These are phyloP conservation scores for Panulirus ornatus DNA, from an alignment of 1,140 invertebrate genomes.

Conservation along the genomic window DNA sequence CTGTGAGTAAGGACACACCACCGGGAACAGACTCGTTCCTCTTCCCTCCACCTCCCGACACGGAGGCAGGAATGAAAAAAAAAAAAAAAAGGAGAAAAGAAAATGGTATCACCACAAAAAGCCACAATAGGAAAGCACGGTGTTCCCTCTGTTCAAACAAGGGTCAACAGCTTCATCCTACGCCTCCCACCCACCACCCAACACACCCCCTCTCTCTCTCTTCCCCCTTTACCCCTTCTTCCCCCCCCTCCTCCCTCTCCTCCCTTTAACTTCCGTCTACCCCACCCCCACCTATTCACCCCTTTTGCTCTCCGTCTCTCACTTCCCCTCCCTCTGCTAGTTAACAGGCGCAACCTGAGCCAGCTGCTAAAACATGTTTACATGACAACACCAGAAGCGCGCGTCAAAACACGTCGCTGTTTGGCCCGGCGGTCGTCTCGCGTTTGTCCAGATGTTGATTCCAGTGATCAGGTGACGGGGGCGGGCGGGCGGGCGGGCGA, in stretches of 20 bases:
- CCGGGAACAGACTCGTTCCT: too few relatives aligned
- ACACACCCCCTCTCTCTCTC: background rate
- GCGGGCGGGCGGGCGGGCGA: background rate
- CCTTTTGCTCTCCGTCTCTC: background rate
- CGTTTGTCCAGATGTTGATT: constrained; percentile 65
- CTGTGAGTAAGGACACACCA: too few relatives aligned
- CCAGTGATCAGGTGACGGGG: constrained; percentile 33
- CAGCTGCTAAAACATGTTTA: constrained; percentile 56
- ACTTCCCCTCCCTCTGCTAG: background rate
- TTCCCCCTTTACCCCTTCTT: background rate
- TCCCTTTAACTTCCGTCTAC: background rate
- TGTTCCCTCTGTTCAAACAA: constrained; percentile 29
- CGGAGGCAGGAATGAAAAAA: background rate
- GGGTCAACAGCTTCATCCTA: background rate
- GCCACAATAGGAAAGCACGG: constrained; percentile 36
- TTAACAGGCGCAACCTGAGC: constrained; percentile 39
- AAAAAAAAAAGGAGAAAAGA: background rate
- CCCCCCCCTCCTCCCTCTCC: background rate
- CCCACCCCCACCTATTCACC: background rate
- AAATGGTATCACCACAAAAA: constrained; percentile 4
- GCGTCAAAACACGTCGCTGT: constrained; percentile 59
- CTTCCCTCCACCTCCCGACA: too few relatives aligned
- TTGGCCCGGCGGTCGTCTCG: constrained; percentile 22
- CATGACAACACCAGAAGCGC: constrained; percentile 50
- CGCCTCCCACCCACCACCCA: background rate